Base-by-base conservation (phyloP, 2,113 vertebrate genomes). In the Amphiprion percula region DNA sequence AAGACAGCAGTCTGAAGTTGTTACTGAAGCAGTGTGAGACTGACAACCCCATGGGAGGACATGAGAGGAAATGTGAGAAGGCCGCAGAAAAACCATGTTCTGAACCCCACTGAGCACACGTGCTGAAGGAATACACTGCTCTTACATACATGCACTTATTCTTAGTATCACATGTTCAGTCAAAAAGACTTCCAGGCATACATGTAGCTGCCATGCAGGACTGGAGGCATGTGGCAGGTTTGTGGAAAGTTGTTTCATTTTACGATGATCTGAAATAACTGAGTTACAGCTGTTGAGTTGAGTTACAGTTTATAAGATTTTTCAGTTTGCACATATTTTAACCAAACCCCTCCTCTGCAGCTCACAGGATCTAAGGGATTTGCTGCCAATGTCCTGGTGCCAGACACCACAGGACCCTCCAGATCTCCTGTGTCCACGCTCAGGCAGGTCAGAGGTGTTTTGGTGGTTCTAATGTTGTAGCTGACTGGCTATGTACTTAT, bases 31-130 rank as follows among this genome's bases (percentile, higher is more conserved):
- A 39, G 21, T 1, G 0, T 58, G 44, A 53, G 26, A 63, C n/a
- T 55, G 58, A 79, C 49, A 73, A 41, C 10, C 52, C 58, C 71
- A 59, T 28, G 26, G 64, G 50, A 68, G 17, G 39, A 68, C 52
- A 21, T 15, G 47, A 19, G 9, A 72, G 52, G 86, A 79, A 82
- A 82, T 47, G 28, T 76, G 78, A 82, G 68, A 55, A 55, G 52
- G 61, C 52, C 1, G 0, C n/a, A 68, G 10, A 58, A 28, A 67
- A 56, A 28, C 3, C 52, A 63, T 74, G 62, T 72, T 54, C 24
- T 53, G 50, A 72, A 65, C 16, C 64, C 68, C 4, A 23, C 63
- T 65, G 59, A 69, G 75, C 30, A 17, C 62, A 67, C 50, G 52
- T 72, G 71, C 55, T 2, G 0, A 10, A 33, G 15, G 44, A 50